Base-by-base conservation (phyloP, 1,140 invertebrate genomes). In the Trichonephila inaurata region DNA sequence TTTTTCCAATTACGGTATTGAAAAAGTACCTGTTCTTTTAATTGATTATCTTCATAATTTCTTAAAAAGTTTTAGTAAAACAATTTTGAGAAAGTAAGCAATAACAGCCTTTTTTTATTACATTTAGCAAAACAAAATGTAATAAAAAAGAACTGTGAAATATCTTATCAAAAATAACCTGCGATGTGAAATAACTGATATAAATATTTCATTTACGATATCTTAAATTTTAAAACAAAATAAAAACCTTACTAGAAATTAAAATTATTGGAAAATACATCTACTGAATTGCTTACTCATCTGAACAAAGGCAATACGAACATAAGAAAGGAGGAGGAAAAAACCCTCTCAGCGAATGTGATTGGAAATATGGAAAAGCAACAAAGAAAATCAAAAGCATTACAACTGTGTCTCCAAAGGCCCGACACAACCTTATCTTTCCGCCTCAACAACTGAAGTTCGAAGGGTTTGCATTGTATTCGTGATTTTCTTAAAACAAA, bases 391-490 rank as follows among this genome's bases (percentile, higher is more conserved):
- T 72, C n/a, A 28, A 24, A 16, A 72, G 69, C 69, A 24, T 28
- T 33, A 72, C 69, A 72, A 28, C 69, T 28, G 14, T 72, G 24
- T 28, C 69, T 33, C 24, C 24, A 28, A 24, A 72, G 10, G 69
- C 14, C n/a, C 69, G 69, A 33, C 7, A 28, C 18, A 51, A 6
- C 51, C 51, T 83, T 83, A 83, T 83, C 40, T 83, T 83, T 83
- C 40, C 40, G 81, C 81, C 44, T 19, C 81, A 83, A 83, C 24
- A 83, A 44, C 40, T 19, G 44, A 51, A 21, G 21, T 83, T 58
- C n/a, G 81, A 58, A 83, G n/a, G 21, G 81, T 24, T 83, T 83
- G 40, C 44, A 58, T 58, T 83, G 40, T 83, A 40, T 24, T 83
- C 40, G 21, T 44, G 19, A 44, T 83, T 83, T 83, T 51, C 81